Conservation (phyloP, 2,113 vertebrate species). For the Danionella cerebrum region DNA sequence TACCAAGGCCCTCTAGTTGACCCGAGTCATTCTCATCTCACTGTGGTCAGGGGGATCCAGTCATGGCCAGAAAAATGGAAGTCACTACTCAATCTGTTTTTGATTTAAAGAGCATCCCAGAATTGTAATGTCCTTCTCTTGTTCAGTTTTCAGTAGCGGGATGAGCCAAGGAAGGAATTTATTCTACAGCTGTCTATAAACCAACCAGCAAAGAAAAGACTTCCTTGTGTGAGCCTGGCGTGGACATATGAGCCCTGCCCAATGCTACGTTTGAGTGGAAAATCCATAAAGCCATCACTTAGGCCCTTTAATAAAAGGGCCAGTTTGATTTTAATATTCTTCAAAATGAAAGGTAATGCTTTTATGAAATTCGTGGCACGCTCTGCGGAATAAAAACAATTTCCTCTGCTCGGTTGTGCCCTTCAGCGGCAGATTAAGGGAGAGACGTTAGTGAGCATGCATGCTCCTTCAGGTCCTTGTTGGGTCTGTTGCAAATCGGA, state of each 20-base stretch:
- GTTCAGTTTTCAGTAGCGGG: slow-evolving; percentile 55
- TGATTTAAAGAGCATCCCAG: slow-evolving; percentile 48
- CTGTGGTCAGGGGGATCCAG: slow-evolving; percentile 25
- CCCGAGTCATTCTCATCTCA: slow-evolving; percentile 22
- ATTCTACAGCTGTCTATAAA: slow-evolving; percentile 48
- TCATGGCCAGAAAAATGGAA: slow-evolving; percentile 36
- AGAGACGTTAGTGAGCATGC: slow-evolving; percentile 59
- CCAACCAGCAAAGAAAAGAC: slow-evolving; percentile 46
- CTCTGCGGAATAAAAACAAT: slow-evolving; percentile 65
- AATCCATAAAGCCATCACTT: slow-evolving; percentile 68
- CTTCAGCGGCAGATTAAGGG: slow-evolving; percentile 67
- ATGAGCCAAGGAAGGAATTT: slow-evolving; percentile 55
- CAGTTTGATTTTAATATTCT: slow-evolving; percentile 59
- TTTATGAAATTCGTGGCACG: slow-evolving; percentile 66
- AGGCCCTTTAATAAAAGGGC: slow-evolving; percentile 67
- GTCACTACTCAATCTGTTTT: slow-evolving; percentile 47
- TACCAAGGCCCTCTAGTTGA: background rate
- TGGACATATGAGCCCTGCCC: slow-evolving; percentile 44
- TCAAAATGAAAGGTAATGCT: slow-evolving; percentile 69
- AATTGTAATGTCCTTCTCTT: slow-evolving; percentile 56
- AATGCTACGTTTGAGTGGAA: slow-evolving; percentile 47
- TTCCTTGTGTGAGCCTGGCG: slow-evolving; percentile 49
- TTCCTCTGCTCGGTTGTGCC: slow-evolving; percentile 66
- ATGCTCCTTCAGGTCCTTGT: slow-evolving; percentile 44
- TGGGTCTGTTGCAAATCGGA: slow-evolving; percentile 51